These are phyloP conservation scores for Rhineura floridana DNA, from an alignment of 2,113 vertebrate genomes.

Conservation along the genomic window DNA sequence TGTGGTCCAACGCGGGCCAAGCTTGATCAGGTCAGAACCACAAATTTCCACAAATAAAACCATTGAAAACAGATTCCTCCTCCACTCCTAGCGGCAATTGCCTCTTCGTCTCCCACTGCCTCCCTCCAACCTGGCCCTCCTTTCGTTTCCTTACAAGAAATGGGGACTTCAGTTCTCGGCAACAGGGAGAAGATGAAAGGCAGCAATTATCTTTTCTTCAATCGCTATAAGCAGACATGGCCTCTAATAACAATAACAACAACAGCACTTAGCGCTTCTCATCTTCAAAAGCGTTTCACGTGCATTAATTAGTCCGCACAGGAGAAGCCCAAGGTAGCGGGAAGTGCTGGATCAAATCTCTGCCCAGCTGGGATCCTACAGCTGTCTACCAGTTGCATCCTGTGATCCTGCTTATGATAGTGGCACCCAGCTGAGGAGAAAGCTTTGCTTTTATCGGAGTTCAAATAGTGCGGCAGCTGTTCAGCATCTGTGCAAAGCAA, in stretches of 20 bases:
- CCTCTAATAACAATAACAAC: conserved; percentile 52
- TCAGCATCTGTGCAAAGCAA: too few species aligned
- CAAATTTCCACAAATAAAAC: too few species aligned
- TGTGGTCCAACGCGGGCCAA: too few species aligned
- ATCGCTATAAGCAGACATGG: conserved; percentile 46
- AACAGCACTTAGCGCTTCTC: conserved; percentile 54
- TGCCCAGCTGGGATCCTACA: conserved; percentile 49
- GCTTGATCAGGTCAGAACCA: too few species aligned
- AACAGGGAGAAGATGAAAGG: conserved; percentile 37
- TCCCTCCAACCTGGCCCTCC: too few species aligned
- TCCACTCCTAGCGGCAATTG: too few species aligned
- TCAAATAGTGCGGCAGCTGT: neutral
- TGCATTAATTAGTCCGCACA: conserved; percentile 54
- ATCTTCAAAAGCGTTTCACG: conserved; percentile 60
- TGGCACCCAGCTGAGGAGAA: neutral
- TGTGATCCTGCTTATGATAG: neutral
- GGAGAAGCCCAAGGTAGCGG: neutral
- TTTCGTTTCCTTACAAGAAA: too few species aligned
- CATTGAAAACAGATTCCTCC: too few species aligned
- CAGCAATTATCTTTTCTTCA: conserved; percentile 51
- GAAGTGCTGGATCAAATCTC: conserved; percentile 30
- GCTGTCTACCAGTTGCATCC: conserved; percentile 14
- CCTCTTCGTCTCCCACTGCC: too few species aligned
- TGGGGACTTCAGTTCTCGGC: too few species aligned
- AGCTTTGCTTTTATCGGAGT: neutral